phyloP scores from a whole-genome alignment of 2,888 invertebrate species.

The Cheilosia vulpina region DNA sequence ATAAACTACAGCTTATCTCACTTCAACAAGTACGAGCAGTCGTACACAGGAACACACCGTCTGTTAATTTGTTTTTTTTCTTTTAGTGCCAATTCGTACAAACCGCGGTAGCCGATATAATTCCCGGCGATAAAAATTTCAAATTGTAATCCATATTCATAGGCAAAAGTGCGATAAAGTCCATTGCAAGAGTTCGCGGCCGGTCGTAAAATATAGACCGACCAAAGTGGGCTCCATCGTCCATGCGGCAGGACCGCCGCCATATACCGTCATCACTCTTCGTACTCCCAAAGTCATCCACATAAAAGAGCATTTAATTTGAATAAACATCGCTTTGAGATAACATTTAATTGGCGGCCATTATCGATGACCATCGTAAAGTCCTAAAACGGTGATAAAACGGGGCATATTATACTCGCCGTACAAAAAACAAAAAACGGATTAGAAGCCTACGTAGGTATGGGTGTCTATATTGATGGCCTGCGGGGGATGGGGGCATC shows the following conservation, averaged over 20 bases:
- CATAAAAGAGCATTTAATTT: conserved; percentile 69
- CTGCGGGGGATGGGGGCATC: conserved; percentile 31
- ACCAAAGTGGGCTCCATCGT: conserved; percentile 24
- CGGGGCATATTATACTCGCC: background rate
- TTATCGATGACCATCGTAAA: conserved; percentile 70
- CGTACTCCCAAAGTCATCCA: conserved; percentile 33
- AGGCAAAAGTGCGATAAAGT: conserved; percentile 42
- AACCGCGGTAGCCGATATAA: conserved; percentile 46
- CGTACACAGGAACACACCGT: background rate
- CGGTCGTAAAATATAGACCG: conserved; percentile 34
- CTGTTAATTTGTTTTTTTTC: background rate
- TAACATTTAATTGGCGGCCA: conserved; percentile 67
- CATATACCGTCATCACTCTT: conserved; percentile 49
- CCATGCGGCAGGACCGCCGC: background rate
- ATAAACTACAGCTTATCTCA: conserved; percentile 13
- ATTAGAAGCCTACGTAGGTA: conserved; percentile 31
- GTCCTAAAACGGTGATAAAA: conserved; percentile 70
- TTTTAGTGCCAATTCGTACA: conserved; percentile 18
- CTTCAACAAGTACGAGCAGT: background rate
- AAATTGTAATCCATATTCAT: conserved; percentile 60
- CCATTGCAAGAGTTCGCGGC: conserved; percentile 6
- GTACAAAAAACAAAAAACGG: conserved; percentile 25
- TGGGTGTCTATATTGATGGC: too few species aligned
- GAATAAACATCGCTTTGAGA: conserved; percentile 67
- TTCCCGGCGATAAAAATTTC: conserved; percentile 32